Base-by-base conservation (phyloP, 2,113 vertebrate genomes). In the Onychostruthus taczanowskii region DNA sequence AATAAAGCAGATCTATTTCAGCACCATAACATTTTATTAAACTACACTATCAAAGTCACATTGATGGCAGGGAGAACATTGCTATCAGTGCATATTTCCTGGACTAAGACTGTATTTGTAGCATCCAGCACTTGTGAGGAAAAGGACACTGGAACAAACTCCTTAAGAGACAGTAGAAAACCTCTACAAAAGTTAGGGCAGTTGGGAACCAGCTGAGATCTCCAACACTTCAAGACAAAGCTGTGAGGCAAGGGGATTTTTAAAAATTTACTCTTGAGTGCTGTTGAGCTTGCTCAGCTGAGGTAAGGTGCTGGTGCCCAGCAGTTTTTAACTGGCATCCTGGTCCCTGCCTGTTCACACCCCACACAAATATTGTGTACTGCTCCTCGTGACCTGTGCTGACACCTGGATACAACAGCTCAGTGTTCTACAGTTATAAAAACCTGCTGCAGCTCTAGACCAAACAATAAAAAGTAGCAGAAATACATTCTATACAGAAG, bases 21-120 rank as follows among this genome's bases (percentile, higher is more conserved):
- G 95, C 94, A 95, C 93, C 91, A 87, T 84, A 89, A 96, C 91
- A 50, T 97, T 97, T 96, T 97, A 97, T 97, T 97, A 90, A 96
- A 95, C 96, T 96, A 97, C 96, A 91, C 95, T 97, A 97, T 95
- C 92, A 94, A 97, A 96, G 91, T 97, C 97, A 97, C 96, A 95
- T 95, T 77, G 76, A 93, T 88, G 95, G 95, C 96, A 96, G 92
- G 93, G 88, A 96, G 76, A 92, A 94, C 47, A 28, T 88, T 26
- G 80, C 87, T 97, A 72, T 87, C 94, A 94, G 96, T 97, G 93
- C 94, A 23, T 68, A 27, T 80, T 86, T 78, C 39, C 73, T 70
- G 75, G 69, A 88, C 89, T 91, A 89, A 64, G 89, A 93, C 76
- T 87, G 93, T 62, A 30, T 26, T 78, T 27, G 3, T 20, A 84